Base-by-base conservation (phyloP, 2,888 invertebrate genomes). In the Polia nebulosa region DNA sequence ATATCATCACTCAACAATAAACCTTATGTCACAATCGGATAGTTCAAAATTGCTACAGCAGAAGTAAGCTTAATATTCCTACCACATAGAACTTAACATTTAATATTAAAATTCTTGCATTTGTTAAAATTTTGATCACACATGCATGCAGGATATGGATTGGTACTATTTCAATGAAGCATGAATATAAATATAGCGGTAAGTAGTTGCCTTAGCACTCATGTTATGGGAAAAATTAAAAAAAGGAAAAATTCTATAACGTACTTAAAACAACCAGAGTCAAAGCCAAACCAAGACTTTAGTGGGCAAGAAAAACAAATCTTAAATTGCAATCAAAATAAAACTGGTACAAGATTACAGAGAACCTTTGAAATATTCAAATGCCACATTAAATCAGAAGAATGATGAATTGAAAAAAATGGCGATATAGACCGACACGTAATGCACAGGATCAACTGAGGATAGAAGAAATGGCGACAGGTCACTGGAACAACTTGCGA, bases 121-220 rank as follows among this genome's bases (percentile, higher is more conserved):
- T 64, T 45, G 51, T 65, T 62, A 62, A 73, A 39, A 73, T 58
- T 65, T 60, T 29, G n/a, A 34, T 47, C 70, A 63, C 63, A 68
- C n/a, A 25, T 44, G 25, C 13, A 17, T n/a, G 5, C 56, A 32
- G 49, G 47, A 61, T 57, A 57, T 58, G 22, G 27, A 9, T 49
- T n/a, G 5, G 4, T 27, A 51, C 4, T 36, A 25, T 45, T 49
- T 25, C n/a, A 36, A 55, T 22, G 39, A 0, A 27, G 5, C 32
- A 22, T 60, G 3, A 44, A 55, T 55, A 17, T 22, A 41, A 29
- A 47, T 13, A 29, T 15, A 39, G 6, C 39, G 17, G n/a, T 41
- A 41, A 41, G 7, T 3, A 41, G n/a, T 41, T 41, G 7, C n/a
- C 39, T 8, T 7, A n/a, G 6, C 7, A 41, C n/a, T 41, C 2